Evolutionary conservation across 2,888 invertebrate genomes (phyloP).

Genomic region (Melinaea marsaeus): DNA sequence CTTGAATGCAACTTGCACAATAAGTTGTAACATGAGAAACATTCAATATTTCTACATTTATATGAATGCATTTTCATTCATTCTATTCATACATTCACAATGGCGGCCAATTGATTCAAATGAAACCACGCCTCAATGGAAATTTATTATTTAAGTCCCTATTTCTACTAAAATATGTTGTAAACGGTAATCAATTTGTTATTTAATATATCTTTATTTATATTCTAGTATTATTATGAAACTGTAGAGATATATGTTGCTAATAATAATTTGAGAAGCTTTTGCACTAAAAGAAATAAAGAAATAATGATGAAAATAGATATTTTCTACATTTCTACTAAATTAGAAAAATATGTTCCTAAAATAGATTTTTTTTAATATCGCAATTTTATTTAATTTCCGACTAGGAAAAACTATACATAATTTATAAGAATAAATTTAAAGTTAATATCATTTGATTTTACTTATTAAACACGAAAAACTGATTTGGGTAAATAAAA

Average conservation of each 20-base stretch:
- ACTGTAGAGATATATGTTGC: not conserved
- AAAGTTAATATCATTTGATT: too few relatives aligned
- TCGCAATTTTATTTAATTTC: too few relatives aligned
- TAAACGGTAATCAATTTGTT: constrained; percentile 10
- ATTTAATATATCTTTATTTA: constrained; percentile 3
- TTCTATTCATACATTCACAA: constrained; percentile 20
- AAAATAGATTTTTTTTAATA: too few relatives aligned
- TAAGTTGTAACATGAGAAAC: constrained; percentile 2
- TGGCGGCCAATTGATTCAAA: constrained; percentile 16
- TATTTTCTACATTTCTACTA: too few relatives aligned
- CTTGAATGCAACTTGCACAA: not conserved
- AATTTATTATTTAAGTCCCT: constrained; percentile 8
- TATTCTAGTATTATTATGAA: not conserved
- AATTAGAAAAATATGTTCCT: too few relatives aligned
- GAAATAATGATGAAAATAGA: too few relatives aligned
- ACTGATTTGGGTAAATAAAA: too few relatives aligned
- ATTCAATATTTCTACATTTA: constrained; percentile 12
- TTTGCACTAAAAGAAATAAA: too few relatives aligned
- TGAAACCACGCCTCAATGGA: constrained; percentile 10
- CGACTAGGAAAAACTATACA: too few relatives aligned
- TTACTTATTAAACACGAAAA: too few relatives aligned
- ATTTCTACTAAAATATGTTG: constrained; percentile 2
- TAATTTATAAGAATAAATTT: too few relatives aligned
- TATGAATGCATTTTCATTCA: constrained; percentile 17
- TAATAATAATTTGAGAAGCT: not conserved